A percentile compares a stretch with the other conserved stretches of the same genome.
These are phyloP conservation scores for Clistopyga incitator DNA, from an alignment of 2,888 invertebrate species.

Conservation along the genomic window DNA sequence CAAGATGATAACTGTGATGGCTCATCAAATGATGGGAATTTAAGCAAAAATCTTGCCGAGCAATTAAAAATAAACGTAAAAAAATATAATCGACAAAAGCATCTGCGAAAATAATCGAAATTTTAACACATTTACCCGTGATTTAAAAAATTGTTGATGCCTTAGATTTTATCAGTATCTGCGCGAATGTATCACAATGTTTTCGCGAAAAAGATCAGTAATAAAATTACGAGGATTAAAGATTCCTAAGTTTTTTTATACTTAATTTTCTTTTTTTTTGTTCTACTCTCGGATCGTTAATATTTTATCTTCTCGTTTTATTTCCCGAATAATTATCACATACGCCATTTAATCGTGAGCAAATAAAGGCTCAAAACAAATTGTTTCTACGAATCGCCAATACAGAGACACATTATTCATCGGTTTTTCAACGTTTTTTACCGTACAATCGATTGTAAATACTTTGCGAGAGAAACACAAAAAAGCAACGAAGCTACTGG, in stretches of 20 bases:
- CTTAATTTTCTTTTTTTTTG: background rate
- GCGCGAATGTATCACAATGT: slow-evolving; percentile 3
- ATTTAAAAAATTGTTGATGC: background rate
- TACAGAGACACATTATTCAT: slow-evolving; percentile 17
- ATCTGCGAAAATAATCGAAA: background rate
- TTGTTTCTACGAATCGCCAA: background rate
- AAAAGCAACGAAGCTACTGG: slow-evolving; percentile 43
- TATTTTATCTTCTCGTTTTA: background rate
- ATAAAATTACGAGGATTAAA: slow-evolving; percentile 20
- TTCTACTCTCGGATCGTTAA: slow-evolving; percentile 42
- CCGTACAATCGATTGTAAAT: slow-evolving; percentile 24
- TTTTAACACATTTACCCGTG: background rate
- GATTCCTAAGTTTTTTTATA: slow-evolving; percentile 17
- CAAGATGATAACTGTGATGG: too few relatives aligned
- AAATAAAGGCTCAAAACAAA: slow-evolving; percentile 22
- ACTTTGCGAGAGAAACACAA: slow-evolving; percentile 22
- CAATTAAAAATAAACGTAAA: background rate
- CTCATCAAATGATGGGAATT: background rate
- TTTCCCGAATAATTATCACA: slow-evolving; percentile 56
- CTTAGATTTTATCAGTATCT: background rate
- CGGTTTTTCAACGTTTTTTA: slow-evolving; percentile 2
- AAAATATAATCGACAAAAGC: background rate
- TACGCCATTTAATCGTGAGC: slow-evolving; percentile 47
- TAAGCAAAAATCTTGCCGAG: background rate
- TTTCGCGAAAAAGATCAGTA: background rate